These are phyloP conservation scores for Acleris emargana DNA, from an alignment of 2,888 invertebrate species.

Conservation along the genomic window DNA sequence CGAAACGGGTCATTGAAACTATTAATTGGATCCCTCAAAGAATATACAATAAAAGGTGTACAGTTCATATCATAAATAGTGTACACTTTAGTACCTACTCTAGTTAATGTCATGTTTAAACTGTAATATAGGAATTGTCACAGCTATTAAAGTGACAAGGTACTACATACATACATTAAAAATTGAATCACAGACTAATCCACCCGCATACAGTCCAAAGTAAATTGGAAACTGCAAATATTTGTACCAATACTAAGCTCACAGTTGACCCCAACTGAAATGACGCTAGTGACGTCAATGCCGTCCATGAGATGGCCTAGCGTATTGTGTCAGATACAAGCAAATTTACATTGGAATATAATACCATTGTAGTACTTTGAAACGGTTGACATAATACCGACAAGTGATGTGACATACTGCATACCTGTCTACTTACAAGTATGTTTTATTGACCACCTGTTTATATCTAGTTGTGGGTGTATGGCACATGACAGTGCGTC, in stretches of 20 bases:
- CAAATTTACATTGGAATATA: conserved; percentile 49
- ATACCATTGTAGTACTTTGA: conserved; percentile 33
- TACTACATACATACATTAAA: too few relatives aligned
- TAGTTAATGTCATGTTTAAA: too few relatives aligned
- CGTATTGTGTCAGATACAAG: conserved; percentile 43
- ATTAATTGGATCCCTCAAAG: too few relatives aligned
- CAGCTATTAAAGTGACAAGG: too few relatives aligned
- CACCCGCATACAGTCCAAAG: conserved; percentile 21
- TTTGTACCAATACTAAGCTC: conserved; percentile 41
- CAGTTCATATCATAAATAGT: too few relatives aligned
- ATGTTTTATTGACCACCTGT: conserved; percentile 2
- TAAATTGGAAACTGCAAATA: conserved; percentile 38
- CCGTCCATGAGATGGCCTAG: conserved; percentile 46
- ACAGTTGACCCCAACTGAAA: conserved; percentile 44
- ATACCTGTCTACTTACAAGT: conserved; percentile 14
- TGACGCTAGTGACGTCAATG: conserved; percentile 49
- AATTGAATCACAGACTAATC: too few relatives aligned
- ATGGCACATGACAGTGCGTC: too few relatives aligned
- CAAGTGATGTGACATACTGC: conserved; percentile 26
- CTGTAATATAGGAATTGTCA: too few relatives aligned
- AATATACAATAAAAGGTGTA: too few relatives aligned
- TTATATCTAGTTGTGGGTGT: not conserved
- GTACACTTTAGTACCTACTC: too few relatives aligned
- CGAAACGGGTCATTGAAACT: too few relatives aligned
- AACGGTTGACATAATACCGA: conserved; percentile 18